phyloP scores from a whole-genome alignment of 1,140 invertebrate genomes.

The Elysia chlorotica region DNA sequence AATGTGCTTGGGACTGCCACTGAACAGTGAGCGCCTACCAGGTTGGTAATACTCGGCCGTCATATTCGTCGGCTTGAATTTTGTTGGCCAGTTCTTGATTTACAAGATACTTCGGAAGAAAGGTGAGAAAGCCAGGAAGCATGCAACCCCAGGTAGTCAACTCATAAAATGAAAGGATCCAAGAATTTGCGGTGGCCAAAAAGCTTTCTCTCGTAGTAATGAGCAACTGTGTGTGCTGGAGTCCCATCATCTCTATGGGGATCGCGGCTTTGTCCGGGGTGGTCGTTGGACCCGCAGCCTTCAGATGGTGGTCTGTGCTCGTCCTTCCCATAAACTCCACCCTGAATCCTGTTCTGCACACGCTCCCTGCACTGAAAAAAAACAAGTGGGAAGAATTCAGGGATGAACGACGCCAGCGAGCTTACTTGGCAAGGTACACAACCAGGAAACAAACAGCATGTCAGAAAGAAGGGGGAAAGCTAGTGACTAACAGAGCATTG shows the following conservation, averaged over 20 bases:
- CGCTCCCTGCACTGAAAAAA: slow-evolving; percentile 5
- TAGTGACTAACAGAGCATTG: no score
- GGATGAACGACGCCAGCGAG: neutral
- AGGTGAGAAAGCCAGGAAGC: no score
- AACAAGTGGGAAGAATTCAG: neutral
- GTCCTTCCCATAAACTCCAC: slow-evolving; percentile 35
- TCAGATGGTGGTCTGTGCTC: slow-evolving; percentile 31
- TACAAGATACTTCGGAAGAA: no score
- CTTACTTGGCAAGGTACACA: no score
- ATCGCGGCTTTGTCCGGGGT: slow-evolving; percentile 22
- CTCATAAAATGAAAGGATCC: no score
- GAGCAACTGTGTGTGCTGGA: slow-evolving; percentile 38
- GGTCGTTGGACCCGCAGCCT: slow-evolving; percentile 24
- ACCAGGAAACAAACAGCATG: no score
- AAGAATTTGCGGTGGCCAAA: slow-evolving; percentile 34
- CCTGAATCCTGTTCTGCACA: slow-evolving; percentile 34
- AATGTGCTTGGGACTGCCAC: slow-evolving; percentile 37
- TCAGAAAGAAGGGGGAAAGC: no score
- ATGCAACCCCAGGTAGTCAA: no score
- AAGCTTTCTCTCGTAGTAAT: slow-evolving; percentile 32
- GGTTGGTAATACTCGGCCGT: slow-evolving; percentile 33
- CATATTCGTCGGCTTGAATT: slow-evolving; percentile 35
- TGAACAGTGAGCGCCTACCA: slow-evolving; percentile 13
- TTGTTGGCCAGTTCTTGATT: slow-evolving; percentile 34
- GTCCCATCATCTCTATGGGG: slow-evolving; percentile 39